These are phyloP conservation scores for Cyclina sinensis DNA, from an alignment of 1,140 invertebrate genomes.

Conservation along the genomic window DNA sequence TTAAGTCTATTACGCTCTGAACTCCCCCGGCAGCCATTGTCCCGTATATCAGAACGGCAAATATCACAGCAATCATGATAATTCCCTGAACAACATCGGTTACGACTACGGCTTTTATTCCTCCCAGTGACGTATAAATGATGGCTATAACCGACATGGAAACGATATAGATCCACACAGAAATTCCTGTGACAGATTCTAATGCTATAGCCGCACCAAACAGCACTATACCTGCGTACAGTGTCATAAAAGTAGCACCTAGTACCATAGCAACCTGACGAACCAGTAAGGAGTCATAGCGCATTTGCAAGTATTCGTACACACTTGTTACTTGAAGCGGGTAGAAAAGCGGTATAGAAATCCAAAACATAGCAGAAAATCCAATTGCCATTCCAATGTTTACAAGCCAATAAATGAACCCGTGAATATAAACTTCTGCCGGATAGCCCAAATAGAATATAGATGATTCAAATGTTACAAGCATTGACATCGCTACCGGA, in stretches of 20 bases:
- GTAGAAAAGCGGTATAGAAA: conserved; percentile 47
- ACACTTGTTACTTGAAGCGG: conserved; percentile 49
- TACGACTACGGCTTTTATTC: conserved; percentile 48
- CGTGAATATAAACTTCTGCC: conserved; percentile 35
- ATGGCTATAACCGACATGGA: conserved; percentile 15
- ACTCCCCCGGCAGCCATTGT: conserved; percentile 16
- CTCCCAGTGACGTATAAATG: conserved; percentile 41
- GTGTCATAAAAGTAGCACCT: not conserved
- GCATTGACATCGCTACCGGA: conserved; percentile 46
- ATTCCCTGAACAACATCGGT: conserved; percentile 51
- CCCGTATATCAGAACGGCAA: conserved; percentile 24
- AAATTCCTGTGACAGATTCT: conserved; percentile 14
- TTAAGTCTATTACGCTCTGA: not conserved
- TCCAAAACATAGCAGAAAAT: not conserved
- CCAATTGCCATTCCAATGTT: conserved; percentile 29
- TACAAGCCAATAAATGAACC: not conserved
- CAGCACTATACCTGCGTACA: conserved; percentile 27
- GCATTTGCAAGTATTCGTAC: conserved; percentile 42
- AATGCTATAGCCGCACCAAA: conserved; percentile 39
- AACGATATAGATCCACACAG: conserved; percentile 27
- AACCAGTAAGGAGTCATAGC: conserved; percentile 4
- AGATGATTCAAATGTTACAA: conserved; percentile 51
- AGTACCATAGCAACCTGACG: conserved; percentile 21
- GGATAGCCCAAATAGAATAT: conserved; percentile 50
- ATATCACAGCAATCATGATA: conserved; percentile 9